Evolutionary conservation across 1,140 invertebrate genomes (phyloP), one percentile per base, ranked within the genome.

Genomic region (Arion vulgaris): DNA sequence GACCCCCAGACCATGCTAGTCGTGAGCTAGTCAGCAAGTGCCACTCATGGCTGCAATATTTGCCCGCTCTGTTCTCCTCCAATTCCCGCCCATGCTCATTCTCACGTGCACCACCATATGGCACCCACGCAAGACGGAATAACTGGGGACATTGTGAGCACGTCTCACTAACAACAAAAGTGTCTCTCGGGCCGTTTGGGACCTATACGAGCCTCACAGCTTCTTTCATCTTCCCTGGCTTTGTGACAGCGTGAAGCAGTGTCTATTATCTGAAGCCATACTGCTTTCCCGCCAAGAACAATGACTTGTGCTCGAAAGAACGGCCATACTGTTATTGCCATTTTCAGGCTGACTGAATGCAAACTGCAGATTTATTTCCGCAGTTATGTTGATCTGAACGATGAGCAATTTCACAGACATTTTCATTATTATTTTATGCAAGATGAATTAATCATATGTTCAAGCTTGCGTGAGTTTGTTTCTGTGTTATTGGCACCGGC

Each of bases 31-130:
- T n/a, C 36, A 26, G 32, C 68, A 23, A 45, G 38, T 26, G 41
- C 1, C 41, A 39, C 38, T 39, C n/a, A 11, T 39, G 17, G 7
- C 71, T 39, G 36, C 71, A 72, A 72, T 72, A 72, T 45, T 41
- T 72, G 11, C 71, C 38, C 71, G 41, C 71, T 41, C 36, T 13
- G 36, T 38, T 41, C 41, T 45, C 71, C 19, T 41, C 71, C 71
- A 66, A 66, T 28, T 66, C 62, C 28, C 62, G 62, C 17, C 32
- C 71, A 49, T 73, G 71, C 71, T 73, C 71, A 39, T 49, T 73
- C 74, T 76, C 74, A 76, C 74, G 74, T 57, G 74, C 74, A 45
- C 74, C 53, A 49, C 74, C 74, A 76, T 76, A 76, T 76, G 74
- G 74, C 49, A 76, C 74, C 49, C 74, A 53, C 74, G 74, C 74